Base-by-base conservation (phyloP, 2,113 vertebrate genomes). In the Pitta sordida region DNA sequence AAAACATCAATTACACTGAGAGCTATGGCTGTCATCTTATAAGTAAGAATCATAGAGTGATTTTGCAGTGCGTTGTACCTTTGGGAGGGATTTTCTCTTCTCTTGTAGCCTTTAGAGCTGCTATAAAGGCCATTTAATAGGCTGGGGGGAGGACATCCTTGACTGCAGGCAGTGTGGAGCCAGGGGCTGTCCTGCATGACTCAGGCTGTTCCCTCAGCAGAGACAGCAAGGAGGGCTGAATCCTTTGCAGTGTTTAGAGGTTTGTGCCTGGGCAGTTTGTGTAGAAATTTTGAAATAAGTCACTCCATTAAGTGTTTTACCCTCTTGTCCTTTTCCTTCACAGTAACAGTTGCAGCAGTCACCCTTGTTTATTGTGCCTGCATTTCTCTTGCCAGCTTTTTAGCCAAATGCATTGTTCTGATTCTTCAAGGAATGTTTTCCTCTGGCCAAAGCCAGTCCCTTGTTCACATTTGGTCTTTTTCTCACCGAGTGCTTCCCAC, bases 81-180 rank as follows among this genome's bases (percentile, higher is more conserved):
- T 76, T 73, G 88, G 94, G 92, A 90, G 86, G 88, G 86, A 88
- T 95, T 90, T 83, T 80, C 83, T 82, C 55, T 58, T 73, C 91
- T 52, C 22, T 9, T 76, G 70, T 39, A 95, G 83, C 70, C 58
- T 87, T 85, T 91, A 79, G 64, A 76, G 62, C 67, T 88, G 70
- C 59, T 92, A 43, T 86, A 77, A 90, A 90, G 71, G 68, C 79
- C 59, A 23, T 77, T 93, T 88, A 80, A 86, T 77, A 43, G 84
- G 49, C 59, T 86, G 55, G 63, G 58, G n/a, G 59, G 76, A 94
- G 71, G 53, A 73, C 80, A 94, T 69, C 67, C 51, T 64, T 90
- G 71, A 86, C 49, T 90, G 75, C 79, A 76, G 63, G 70, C 34
- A 20, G 56, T 49, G 73, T n/a, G 56, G 59, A 56, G 60, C 60